phyloP scores from a whole-genome alignment of 2,888 invertebrate species.

The Epinotia ramella region DNA sequence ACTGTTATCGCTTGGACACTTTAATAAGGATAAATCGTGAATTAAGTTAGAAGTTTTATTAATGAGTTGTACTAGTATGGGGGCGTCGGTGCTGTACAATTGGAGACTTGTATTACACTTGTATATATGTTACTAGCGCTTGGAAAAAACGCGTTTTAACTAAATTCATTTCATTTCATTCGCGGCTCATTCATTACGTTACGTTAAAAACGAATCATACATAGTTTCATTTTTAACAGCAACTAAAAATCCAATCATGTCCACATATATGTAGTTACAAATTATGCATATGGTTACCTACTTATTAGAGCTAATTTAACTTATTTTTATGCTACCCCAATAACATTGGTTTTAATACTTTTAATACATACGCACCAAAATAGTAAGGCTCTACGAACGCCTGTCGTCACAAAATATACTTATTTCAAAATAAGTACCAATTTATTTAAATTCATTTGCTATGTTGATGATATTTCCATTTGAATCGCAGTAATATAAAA shows the following conservation, averaged over 20 bases:
- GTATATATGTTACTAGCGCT: background rate
- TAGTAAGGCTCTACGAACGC: background rate
- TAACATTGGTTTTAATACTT: background rate
- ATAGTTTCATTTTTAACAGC: no score
- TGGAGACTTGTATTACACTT: constrained; percentile 13
- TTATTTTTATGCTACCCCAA: background rate
- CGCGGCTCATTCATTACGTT: background rate
- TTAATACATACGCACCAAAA: background rate
- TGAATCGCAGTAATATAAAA: constrained; percentile 5
- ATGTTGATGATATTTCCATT: constrained; percentile 3
- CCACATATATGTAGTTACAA: no score
- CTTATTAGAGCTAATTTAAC: background rate
- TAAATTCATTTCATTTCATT: background rate
- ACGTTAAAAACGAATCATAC: no score
- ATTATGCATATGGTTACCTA: no score
- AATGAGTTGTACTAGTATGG: constrained; percentile 46
- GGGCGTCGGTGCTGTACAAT: constrained; percentile 39
- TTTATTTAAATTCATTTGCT: background rate
- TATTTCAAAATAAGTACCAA: background rate
- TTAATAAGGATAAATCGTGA: constrained; percentile 62
- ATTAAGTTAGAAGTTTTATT: constrained; percentile 51
- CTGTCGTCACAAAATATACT: background rate
- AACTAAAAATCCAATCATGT: no score
- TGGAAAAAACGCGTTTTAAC: background rate
- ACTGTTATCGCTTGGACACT: constrained; percentile 51